Evolutionary conservation across 1,140 invertebrate genomes (phyloP).

Genomic region (Dreissena polymorpha): DNA sequence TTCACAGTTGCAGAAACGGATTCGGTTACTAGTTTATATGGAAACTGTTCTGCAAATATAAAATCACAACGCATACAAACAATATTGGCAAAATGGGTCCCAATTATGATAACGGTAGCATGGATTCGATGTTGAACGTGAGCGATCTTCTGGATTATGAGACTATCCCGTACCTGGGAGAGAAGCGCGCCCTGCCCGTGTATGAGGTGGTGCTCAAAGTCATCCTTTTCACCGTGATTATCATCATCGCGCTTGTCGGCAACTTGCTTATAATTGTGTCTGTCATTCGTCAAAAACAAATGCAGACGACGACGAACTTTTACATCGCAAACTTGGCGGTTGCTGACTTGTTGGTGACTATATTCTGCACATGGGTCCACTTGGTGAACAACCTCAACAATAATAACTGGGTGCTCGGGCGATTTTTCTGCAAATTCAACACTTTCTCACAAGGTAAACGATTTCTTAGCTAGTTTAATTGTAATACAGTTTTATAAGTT

Average conservation of each 20-base stretch:
- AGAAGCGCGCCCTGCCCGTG: slow-evolving; percentile 30
- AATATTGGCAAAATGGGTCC: too few relatives aligned
- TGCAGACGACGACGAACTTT: slow-evolving; percentile 71
- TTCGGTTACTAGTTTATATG: too few relatives aligned
- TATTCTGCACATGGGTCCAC: slow-evolving; percentile 81
- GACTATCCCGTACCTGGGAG: slow-evolving; percentile 37
- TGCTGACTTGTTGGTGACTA: slow-evolving; percentile 76
- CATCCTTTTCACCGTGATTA: slow-evolving; percentile 69
- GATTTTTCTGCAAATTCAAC: slow-evolving; percentile 80
- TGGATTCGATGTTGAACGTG: too few relatives aligned
- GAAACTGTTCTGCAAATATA: too few relatives aligned
- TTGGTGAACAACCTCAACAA: slow-evolving; percentile 70
- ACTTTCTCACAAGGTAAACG: slow-evolving; percentile 79
- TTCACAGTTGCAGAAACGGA: too few relatives aligned
- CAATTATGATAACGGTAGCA: too few relatives aligned
- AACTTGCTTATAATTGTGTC: slow-evolving; percentile 64
- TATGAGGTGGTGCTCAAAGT: slow-evolving; percentile 73
- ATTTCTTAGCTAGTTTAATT: too few relatives aligned
- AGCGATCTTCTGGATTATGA: slow-evolving; percentile 26
- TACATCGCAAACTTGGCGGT: slow-evolving; percentile 73
- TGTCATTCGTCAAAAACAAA: slow-evolving; percentile 63
- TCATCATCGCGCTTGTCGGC: slow-evolving; percentile 62
- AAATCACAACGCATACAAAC: too few relatives aligned
- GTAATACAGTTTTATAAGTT: too few relatives aligned
- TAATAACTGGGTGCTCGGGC: slow-evolving; percentile 75